Evolutionary conservation across 2,888 invertebrate genomes (phyloP).

Genomic region (Agrotis exclamationis): DNA sequence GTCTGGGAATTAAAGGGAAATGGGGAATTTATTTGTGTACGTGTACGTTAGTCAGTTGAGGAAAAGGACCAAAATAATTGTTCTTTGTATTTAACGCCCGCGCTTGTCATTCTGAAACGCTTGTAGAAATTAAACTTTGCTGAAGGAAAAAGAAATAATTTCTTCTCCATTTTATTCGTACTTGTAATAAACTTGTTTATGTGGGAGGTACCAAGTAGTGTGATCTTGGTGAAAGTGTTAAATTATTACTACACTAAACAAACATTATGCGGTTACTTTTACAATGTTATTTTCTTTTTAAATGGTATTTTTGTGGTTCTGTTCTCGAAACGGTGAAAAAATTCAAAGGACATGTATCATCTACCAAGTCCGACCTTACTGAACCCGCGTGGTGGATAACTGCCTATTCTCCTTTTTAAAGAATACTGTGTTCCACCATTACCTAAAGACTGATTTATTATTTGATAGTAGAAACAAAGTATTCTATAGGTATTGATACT

Average conservation of each 20-base stretch:
- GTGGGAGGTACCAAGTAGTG: too few relatives aligned
- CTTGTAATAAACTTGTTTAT: background rate
- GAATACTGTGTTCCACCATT: too few relatives aligned
- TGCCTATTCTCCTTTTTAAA: too few relatives aligned
- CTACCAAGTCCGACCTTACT: too few relatives aligned
- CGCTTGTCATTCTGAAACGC: conserved; percentile 1
- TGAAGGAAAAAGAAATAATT: background rate
- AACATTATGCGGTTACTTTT: too few relatives aligned
- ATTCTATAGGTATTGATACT: too few relatives aligned
- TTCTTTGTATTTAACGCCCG: background rate
- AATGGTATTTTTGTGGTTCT: background rate
- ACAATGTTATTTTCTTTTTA: background rate
- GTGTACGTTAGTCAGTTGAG: conserved; percentile 20
- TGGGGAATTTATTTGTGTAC: conserved; percentile 14
- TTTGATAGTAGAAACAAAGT: too few relatives aligned
- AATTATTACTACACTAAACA: conserved; percentile 7
- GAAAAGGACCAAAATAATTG: conserved; percentile 19
- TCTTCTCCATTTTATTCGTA: background rate
- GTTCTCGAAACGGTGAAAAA: too few relatives aligned
- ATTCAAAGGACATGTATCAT: too few relatives aligned
- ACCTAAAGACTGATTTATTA: too few relatives aligned
- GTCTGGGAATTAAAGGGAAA: conserved; percentile 3
- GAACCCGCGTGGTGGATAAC: too few relatives aligned
- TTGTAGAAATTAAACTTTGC: background rate
- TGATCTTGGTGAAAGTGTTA: conserved; percentile 29